These are phyloP conservation scores for Triplophysa dalaica DNA, from an alignment of 2,113 vertebrate species.

Conservation along the genomic window DNA sequence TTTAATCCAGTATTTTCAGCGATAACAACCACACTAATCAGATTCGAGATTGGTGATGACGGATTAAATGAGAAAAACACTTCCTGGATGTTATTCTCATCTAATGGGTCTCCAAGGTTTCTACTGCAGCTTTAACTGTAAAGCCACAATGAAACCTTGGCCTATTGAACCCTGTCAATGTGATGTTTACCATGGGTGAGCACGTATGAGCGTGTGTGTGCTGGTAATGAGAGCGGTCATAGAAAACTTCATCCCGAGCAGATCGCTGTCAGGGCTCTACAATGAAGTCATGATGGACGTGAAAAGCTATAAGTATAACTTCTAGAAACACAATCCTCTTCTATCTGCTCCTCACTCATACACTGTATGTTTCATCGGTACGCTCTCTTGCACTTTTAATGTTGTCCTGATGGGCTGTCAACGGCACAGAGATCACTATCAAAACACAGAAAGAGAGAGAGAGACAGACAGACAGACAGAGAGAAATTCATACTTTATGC, in stretches of 20 bases:
- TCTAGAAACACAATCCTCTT: constrained; percentile 31
- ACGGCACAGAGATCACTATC: constrained; percentile 18
- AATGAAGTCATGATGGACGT: constrained; percentile 35
- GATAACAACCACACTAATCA: not conserved
- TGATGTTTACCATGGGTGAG: not conserved
- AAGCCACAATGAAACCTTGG: not conserved
- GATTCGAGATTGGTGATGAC: not conserved
- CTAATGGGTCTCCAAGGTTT: constrained; percentile 6
- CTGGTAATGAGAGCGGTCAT: constrained; percentile 22
- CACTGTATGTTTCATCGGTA: not conserved
- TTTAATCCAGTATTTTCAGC: not conserved
- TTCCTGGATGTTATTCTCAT: not conserved
- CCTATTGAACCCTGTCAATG: not conserved
- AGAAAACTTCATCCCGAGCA: not conserved
- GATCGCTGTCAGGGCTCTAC: constrained; percentile 12
- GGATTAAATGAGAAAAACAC: not conserved
- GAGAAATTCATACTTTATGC: not conserved
- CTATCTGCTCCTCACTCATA: constrained; percentile 22
- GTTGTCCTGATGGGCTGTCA: constrained; percentile 40
- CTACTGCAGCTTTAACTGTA: not conserved
- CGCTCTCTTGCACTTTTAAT: constrained; percentile 47
- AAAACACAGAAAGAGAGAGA: not conserved
- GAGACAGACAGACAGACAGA: not conserved
- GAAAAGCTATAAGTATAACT: constrained; percentile 3
- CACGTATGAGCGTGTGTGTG: not conserved